Evolutionary conservation across 2,113 vertebrate species (phyloP), one percentile per base, ranked within the genome.

Genomic region (Poeciliopsis occidentalis): DNA sequence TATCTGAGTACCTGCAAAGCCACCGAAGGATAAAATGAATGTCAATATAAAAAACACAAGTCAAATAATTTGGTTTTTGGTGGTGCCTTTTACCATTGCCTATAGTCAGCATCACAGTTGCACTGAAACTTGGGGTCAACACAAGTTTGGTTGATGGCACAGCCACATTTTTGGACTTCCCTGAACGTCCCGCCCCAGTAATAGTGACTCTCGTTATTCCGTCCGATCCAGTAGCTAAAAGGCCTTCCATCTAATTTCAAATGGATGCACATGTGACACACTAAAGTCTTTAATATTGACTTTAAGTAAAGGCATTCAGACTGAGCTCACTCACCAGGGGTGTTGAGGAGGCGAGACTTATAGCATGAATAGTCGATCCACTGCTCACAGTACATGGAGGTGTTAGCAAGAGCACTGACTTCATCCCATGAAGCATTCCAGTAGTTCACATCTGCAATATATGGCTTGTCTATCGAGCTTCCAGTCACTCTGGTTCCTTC

Each of bases 401-500:
- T 96, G 0, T 98, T 98, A 75, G 98, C 97, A 73, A 99, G 91
- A 0, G 98, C 96, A 0, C 95, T 95, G 66, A 98, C 97, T 87
- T 98, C 97, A 0, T 96, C 97, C 97, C 97, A 99, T 7, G 97
- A 96, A 3, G 98, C 96, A 0, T 99, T 99, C 95, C 97, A 97
- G 83, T 99, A 99, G 76, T 96, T 94, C 80, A 99, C 93, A 0
- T 95, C 69, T 12, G 95, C 97, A 63, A 98, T 93, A 81, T 95
- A 98, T 0, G 97, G 98, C 60, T 74, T 94, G 37, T 98, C 96
- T 84, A 96, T 91, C 1, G 95, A 96, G 76, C 96, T 97, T 47
- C 97, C 98, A 0, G 85, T 91, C 79, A 99, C 97, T 37, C 95
- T 96, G 0, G 96, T 98, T 1, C 93, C 92, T 0, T 96, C 96